Base-by-base conservation (phyloP, 2,888 invertebrate genomes). In the Noctua fimbriata region DNA sequence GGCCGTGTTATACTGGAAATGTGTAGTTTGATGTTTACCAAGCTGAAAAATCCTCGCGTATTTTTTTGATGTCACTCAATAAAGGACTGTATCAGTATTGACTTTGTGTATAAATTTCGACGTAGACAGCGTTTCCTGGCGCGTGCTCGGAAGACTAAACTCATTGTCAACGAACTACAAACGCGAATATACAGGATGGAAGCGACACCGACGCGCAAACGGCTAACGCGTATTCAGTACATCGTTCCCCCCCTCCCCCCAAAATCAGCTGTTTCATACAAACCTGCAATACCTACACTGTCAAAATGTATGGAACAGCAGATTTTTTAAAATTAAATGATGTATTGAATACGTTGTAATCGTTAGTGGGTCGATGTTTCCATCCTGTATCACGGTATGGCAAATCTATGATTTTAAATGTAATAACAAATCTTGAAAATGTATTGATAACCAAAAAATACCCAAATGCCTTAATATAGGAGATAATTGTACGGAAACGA, bases 381-480 rank as follows among this genome's bases (percentile, higher is more conserved):
- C 6, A n/a, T 14, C n/a, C 0, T 16, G 16, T 18, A 6, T 28
- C 18, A 32, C 32, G 63, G 63, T 63, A 21, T 21, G 32, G 63
- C 21, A 21, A 41, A 44, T 67, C 67, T 67, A 28, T 67, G 44
- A 18, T 44, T 44, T 67, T 44, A 9, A 24, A n/a, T 44, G n/a
- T n/a, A 21, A 44, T 24, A 71, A 44, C 41, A 52, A 79, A 60
- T 66, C 69, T 83, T 73, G 69, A 83, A 69, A 78, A 78, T 83
- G 36, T 84, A 72, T 63, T 76, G 60, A 63, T 76, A 78, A 71
- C 79, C 83, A 82, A 85, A 83, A 18, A 71, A 80, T 86, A 44
- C 83, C 86, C 87, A 69, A 80, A 86, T 86, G 83, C 87, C 87
- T 85, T 86, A 86, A 73, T 12, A 36, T 81, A 86, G 81, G 69